A percentile compares a stretch with the other conserved stretches of the same genome.
Conservation (phyloP, 1,140 invertebrate species). For the Melitaea cinxia region DNA sequence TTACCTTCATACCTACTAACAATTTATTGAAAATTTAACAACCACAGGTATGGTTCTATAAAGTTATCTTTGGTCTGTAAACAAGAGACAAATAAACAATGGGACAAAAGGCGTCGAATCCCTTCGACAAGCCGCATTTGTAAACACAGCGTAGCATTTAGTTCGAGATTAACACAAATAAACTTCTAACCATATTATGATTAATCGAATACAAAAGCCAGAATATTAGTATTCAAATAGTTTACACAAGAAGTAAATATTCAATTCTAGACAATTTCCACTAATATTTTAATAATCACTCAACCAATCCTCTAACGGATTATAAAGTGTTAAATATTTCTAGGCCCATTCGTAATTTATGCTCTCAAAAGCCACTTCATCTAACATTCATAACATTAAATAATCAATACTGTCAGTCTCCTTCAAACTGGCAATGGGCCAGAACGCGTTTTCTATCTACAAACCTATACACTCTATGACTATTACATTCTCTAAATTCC, state of each 20-base stretch:
- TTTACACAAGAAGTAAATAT: neutral
- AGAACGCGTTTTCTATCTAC: conserved; percentile 27
- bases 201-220: neutral
- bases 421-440: conserved; percentile 32
- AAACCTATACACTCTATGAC: conserved; percentile 12
- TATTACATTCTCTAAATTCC: conserved; percentile 35
- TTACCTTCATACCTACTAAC: too few relatives aligned
- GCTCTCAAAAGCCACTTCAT: conserved; percentile 28
- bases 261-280: neutral
- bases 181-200: neutral
- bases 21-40: too few relatives aligned
- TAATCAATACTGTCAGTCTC: conserved; percentile 37
- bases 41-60: too few relatives aligned
- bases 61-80: too few relatives aligned
- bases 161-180: too few relatives aligned
- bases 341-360: conserved; percentile 26
- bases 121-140: too few relatives aligned
- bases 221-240: neutral
- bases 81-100: too few relatives aligned
- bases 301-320: neutral
- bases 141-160: neutral
- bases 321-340: conserved; percentile 17
- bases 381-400: conserved; percentile 29
- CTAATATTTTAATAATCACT: conserved; percentile 9
- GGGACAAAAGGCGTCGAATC: too few relatives aligned